Evolutionary conservation across 2,888 invertebrate genomes (phyloP), one percentile per base, ranked within the genome.

Genomic region (Diabrotica balteata): DNA sequence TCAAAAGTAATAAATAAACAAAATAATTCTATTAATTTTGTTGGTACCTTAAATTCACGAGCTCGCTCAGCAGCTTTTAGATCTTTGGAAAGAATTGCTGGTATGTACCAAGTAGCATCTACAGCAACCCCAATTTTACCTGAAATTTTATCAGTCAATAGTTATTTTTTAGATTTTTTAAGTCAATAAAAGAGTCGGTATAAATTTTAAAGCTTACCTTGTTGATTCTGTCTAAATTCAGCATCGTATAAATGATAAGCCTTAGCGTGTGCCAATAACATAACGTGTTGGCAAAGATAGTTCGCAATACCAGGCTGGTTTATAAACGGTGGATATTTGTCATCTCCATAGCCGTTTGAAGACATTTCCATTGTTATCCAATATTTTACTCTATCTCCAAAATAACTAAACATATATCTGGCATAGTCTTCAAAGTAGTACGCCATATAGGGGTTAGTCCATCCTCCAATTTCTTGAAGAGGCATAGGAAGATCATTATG

Each of bases 331-430:
- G 88, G 87, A 71, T 86, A 86, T 73, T 83, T 84, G 0, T 80
- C 83, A 71, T 85, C 85, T 8, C 87, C 88, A 85, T 79, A 86
- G 8, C 87, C 88, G 59, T 85, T 84, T 70, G 85, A 84, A 76
- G 87, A 88, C 76, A 91, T 91, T 77, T 92, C 92, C 72, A 92
- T 85, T 0, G 92, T 92, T 55, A 90, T 87, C 90, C 91, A 92
- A 67, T 79, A 77, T 73, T 90, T 88, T 59, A 89, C 87, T 77
- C 84, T 85, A 73, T 85, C 86, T 45, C 89, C 89, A 73, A 88
- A 89, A 66, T 85, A 82, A 68, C 83, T 83, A 79, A 86, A 89
- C 79, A 88, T 86, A 2, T 89, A 59, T 65, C 86, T 84, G 5
- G 89, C 83, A 74, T 88, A 89, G 72, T 88, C 88, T 44, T 83